Evolutionary conservation across 64 coral and sea anemone species (phyloP).

Genomic region (Montipora cactus): DNA sequence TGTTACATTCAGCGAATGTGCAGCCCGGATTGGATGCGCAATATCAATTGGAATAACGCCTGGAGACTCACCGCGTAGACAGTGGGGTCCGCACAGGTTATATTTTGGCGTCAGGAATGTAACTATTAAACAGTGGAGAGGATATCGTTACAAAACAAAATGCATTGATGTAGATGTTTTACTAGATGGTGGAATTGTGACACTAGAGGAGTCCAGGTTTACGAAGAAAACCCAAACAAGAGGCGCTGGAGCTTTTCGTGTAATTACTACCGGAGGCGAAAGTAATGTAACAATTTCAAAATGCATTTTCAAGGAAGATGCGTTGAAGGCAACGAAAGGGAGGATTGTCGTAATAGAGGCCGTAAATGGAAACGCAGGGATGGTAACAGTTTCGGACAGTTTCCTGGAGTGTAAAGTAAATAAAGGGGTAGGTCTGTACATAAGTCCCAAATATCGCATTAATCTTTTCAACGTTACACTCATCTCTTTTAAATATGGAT

Average conservation of each 20-base stretch:
- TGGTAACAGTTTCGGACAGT: neutral
- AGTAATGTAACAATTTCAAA: neutral
- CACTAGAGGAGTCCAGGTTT: neutral
- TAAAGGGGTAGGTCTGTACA: neutral
- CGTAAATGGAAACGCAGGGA: neutral
- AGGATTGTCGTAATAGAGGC: neutral
- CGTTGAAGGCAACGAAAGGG: neutral
- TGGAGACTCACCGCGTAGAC: too few species aligned
- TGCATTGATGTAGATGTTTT: neutral
- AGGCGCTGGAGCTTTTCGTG: neutral
- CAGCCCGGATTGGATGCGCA: neutral
- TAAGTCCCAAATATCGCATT: conserved; percentile 38
- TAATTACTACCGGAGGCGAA: neutral
- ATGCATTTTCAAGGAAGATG: neutral
- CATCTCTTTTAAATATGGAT: too few species aligned
- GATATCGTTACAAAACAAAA: neutral
- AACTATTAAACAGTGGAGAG: neutral
- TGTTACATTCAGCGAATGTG: neutral
- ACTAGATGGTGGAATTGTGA: neutral
- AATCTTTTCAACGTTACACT: neutral
- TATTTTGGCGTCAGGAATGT: too few species aligned
- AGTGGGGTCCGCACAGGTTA: too few species aligned
- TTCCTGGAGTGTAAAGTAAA: neutral
- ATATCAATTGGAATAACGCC: neutral
- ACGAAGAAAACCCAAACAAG: neutral